A percentile compares a stretch with the other conserved stretches of the same genome.
phyloP scores from a whole-genome alignment of 2,888 invertebrate species.

The Ectropis crepuscularia region DNA sequence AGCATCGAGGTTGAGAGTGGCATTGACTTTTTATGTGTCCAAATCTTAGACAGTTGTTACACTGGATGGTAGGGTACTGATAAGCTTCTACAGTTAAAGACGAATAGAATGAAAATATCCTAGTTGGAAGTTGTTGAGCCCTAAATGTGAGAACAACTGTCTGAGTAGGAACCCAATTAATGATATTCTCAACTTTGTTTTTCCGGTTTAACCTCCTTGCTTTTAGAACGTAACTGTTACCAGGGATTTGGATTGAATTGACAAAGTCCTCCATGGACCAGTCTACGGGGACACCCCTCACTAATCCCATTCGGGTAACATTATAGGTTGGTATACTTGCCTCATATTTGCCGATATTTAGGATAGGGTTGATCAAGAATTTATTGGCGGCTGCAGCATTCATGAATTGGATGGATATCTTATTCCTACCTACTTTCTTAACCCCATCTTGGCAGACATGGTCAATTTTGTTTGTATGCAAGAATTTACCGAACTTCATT shows the following conservation, averaged over 20 bases:
- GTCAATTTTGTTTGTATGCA: neutral
- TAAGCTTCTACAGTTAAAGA: slow-evolving; percentile 33
- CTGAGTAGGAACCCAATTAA: slow-evolving; percentile 4
- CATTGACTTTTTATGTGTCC: slow-evolving; percentile 38
- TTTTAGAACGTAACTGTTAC: neutral
- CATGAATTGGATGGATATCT: neutral
- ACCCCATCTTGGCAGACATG: neutral
- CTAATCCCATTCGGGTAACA: no score
- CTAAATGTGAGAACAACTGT: neutral
- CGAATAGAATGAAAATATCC: slow-evolving; percentile 20
- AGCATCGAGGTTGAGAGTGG: slow-evolving; percentile 37
- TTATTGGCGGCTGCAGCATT: neutral
- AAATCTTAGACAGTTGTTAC: slow-evolving; percentile 38
- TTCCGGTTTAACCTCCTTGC: neutral
- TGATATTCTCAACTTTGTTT: neutral
- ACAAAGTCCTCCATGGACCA: neutral
- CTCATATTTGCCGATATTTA: neutral
- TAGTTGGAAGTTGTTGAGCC: slow-evolving; percentile 20
- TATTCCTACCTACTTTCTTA: slow-evolving; percentile 3
- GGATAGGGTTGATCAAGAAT: neutral
- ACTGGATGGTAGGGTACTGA: slow-evolving; percentile 12
- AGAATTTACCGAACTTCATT: neutral
- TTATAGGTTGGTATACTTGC: no score
- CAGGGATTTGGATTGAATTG: neutral
- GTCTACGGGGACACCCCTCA: neutral